Evolutionary conservation across 2,797 vertebrate genomes (phyloP), one percentile per base, ranked within the genome.

Genomic region (Champsocephalus esox): DNA sequence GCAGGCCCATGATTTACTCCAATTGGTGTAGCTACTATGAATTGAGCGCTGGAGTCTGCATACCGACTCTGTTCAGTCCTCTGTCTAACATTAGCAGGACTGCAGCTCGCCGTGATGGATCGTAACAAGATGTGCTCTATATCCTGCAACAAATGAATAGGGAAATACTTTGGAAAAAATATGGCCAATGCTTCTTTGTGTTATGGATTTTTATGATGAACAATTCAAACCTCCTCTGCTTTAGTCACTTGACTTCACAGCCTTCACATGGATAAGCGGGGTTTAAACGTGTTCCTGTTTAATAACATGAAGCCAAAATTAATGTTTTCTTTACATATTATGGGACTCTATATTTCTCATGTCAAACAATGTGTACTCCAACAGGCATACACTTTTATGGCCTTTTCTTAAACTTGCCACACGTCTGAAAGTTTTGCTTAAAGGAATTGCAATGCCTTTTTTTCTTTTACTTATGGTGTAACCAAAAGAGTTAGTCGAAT

Each of bases 1-100:
- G 63, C 57, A 81, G 79, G 58, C 66, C 70, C 24, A 48, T 92
- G 91, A 93, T 92, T 95, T 92, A 92, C 77, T 72, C 65, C 70
- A 66, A 79, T 79, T 38, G 34, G 9, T 75, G 61, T 84, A 84
- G 84, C 83, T 71, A 66, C 82, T 85, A 79, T 74, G 82, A 88
- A 78, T 69, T 48, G 70, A 84, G 67, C 59, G 75, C 77, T 80
- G 83, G 70, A 70, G 82, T 77, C 86, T 87, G 83, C 88, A 89
- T 88, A 85, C 87, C 50, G 79, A 50, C 66, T 73, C 65, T 70
- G 55, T 60, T 46, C 32, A 73, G 78, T 74, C 79, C 67, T 81
- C 82, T 59, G 58, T 75, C 87, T 82, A 67, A 72, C 46, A 52
- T 79, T 76, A 72, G 70, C 80, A 57, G 61, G 66, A 54, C 69